These are phyloP conservation scores for Sterna hirundo DNA, from an alignment of 2,113 vertebrate genomes.

Conservation along the genomic window DNA sequence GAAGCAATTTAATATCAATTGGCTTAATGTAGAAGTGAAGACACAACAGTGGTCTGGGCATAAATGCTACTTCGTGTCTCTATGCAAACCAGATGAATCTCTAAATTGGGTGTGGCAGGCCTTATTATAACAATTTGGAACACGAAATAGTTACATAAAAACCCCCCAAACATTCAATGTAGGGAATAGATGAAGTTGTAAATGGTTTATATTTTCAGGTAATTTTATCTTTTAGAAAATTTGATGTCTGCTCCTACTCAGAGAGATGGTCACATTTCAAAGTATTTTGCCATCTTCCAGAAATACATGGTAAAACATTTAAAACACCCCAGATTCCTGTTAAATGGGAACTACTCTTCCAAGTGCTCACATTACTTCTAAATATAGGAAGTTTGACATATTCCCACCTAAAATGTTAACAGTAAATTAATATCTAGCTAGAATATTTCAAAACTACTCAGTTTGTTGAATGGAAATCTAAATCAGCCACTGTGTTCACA, in stretches of 20 bases:
- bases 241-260: background rate
- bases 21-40: background rate
- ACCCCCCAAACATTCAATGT: background rate
- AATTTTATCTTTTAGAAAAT: background rate
- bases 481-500: background rate
- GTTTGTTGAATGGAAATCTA: background rate
- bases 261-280: background rate
- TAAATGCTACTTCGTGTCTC: background rate
- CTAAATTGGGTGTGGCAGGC: background rate
- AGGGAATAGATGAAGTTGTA: background rate
- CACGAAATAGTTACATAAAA: background rate
- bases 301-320: background rate
- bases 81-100: background rate
- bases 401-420: background rate
- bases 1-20: background rate
- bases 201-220: background rate
- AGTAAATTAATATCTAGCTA: background rate
- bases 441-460: background rate
- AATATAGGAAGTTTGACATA: background rate
- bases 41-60: background rate
- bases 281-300: background rate
- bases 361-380: background rate
- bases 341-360: background rate
- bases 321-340: background rate
- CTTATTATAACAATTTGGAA: background rate